phyloP scores from a whole-genome alignment of 2,888 invertebrate species.

The Eupithecia insigniata region DNA sequence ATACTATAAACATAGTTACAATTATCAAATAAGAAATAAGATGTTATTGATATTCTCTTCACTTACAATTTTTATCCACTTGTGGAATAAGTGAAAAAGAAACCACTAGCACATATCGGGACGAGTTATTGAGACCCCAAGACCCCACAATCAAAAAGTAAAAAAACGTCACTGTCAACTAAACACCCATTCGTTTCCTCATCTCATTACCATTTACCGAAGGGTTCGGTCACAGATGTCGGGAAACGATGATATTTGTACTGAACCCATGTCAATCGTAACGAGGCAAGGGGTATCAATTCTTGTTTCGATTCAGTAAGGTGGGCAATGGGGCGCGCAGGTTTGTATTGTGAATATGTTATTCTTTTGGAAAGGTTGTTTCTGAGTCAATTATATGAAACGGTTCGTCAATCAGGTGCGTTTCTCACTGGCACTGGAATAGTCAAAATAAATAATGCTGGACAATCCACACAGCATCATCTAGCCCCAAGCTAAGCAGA shows the following conservation, averaged over 20 bases:
- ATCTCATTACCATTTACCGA: constrained; percentile 13
- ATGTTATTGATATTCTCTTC: no score
- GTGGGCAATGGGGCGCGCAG: neutral
- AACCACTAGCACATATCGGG: no score
- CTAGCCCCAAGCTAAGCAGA: no score
- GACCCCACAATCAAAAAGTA: neutral
- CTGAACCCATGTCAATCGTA: constrained; percentile 38
- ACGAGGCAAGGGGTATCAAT: constrained; percentile 28
- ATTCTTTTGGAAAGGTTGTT: neutral
- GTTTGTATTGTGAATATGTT: neutral
- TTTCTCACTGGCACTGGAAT: neutral
- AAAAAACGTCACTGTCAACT: constrained; percentile 9
- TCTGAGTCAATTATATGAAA: neutral
- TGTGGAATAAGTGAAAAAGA: no score
- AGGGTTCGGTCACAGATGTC: constrained; percentile 25
- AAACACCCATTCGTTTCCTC: constrained; percentile 7
- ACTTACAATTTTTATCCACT: no score
- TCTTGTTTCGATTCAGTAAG: constrained; percentile 7
- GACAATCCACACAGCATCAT: no score
- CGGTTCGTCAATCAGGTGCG: neutral
- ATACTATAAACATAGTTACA: no score
- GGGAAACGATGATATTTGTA: constrained; percentile 35
- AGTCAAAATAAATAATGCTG: no score
- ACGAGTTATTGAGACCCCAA: neutral
- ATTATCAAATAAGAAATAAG: no score